Evolutionary conservation across 1,140 invertebrate genomes (phyloP).

Genomic region (Popillia japonica): DNA sequence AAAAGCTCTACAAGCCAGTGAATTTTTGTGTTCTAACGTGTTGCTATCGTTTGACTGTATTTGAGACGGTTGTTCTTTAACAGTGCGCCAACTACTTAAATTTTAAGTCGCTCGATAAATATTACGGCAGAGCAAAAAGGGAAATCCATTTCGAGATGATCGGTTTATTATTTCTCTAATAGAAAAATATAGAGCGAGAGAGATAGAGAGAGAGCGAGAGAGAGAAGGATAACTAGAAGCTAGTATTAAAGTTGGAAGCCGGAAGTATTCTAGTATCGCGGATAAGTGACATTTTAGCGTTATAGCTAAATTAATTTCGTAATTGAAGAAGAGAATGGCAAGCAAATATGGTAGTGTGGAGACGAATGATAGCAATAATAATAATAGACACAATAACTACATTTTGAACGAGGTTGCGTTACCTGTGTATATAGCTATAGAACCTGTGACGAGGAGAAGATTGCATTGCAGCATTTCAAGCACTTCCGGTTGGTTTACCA

Average conservation of each 20-base stretch:
- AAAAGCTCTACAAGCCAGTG: conserved; percentile 4
- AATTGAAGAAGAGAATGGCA: background rate
- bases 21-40: background rate
- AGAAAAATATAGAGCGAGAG: background rate
- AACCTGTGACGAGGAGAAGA: background rate
- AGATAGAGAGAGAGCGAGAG: too few relatives aligned
- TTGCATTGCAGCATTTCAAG: conserved; percentile 7
- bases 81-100: conserved; percentile 5
- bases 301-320: background rate
- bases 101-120: background rate
- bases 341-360: conserved; percentile 24
- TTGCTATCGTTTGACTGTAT: conserved; percentile 4
- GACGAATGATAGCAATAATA: conserved; percentile 9
- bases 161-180: background rate
- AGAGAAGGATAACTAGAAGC: too few relatives aligned
- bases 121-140: background rate
- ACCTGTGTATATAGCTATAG: conserved; percentile 3
- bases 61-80: conserved; percentile 26
- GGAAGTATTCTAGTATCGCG: background rate
- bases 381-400: conserved; percentile 16
- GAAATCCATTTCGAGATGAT: background rate
- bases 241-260: background rate
- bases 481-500: conserved; percentile 56
- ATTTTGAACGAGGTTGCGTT: background rate
- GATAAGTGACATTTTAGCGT: conserved; percentile 15